Conservation (phyloP, 2,888 invertebrate genomes). For the Spodoptera picta region DNA sequence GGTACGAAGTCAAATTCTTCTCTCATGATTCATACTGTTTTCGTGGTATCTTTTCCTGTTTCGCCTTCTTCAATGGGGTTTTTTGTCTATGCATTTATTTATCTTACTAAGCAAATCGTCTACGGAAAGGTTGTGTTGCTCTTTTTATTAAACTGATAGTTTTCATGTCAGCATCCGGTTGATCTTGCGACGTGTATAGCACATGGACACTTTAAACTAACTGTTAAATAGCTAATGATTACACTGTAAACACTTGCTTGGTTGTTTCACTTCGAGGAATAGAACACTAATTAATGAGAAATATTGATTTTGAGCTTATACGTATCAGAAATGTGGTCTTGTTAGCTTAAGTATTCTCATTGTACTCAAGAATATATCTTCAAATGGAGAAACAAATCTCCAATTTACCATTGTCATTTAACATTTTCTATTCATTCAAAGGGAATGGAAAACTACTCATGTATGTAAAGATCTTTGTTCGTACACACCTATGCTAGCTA, state of each 20-base stretch:
- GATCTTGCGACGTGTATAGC: too few relatives aligned
- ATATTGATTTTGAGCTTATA: too few relatives aligned
- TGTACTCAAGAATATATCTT: too few relatives aligned
- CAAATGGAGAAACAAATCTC: background rate
- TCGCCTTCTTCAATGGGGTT: conserved; percentile 15
- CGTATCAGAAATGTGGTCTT: too few relatives aligned
- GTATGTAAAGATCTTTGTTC: conserved; percentile 39
- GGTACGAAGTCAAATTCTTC: conserved; percentile 19
- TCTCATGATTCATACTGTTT: conserved; percentile 31
- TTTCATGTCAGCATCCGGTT: too few relatives aligned
- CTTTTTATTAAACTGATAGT: too few relatives aligned
- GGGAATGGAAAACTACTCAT: conserved; percentile 41
- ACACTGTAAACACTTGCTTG: too few relatives aligned
- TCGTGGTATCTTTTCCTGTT: conserved; percentile 28
- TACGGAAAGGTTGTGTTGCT: background rate
- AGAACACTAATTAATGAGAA: too few relatives aligned
- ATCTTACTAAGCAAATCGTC: conserved; percentile 2
- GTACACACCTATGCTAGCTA: conserved; percentile 35
- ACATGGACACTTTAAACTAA: too few relatives aligned
- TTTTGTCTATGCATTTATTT: conserved; percentile 9
- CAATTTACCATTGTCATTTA: conserved; percentile 5
- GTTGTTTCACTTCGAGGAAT: too few relatives aligned
- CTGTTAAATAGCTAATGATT: too few relatives aligned
- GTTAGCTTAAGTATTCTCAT: too few relatives aligned
- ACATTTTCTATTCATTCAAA: conserved; percentile 11